A percentile compares a stretch with the other conserved stretches of the same genome.
Evolutionary conservation across 2,113 vertebrate species (phyloP).

Genomic region (Xiphias gladius): DNA sequence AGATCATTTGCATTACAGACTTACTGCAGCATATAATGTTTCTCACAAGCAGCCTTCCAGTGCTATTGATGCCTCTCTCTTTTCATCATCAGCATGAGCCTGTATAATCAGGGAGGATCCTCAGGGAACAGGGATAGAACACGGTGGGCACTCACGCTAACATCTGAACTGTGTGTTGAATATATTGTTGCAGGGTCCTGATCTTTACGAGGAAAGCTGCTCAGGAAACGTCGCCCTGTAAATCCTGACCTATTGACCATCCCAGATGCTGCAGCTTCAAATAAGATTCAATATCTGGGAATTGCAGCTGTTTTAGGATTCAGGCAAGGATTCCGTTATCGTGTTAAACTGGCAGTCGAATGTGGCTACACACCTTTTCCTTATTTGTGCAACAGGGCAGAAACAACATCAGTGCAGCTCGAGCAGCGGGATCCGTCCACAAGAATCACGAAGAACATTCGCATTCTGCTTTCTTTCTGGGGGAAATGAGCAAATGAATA

Average conservation of each 20-base stretch:
- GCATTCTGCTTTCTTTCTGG: background rate
- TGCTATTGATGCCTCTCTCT: background rate
- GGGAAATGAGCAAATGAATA: constrained; percentile 18
- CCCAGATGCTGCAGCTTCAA: background rate
- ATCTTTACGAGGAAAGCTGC: constrained; percentile 7
- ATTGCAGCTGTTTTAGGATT: background rate
- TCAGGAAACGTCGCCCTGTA: background rate
- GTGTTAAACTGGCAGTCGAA: background rate
- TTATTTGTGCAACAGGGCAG: background rate
- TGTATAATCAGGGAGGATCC: background rate
- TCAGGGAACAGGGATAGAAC: background rate
- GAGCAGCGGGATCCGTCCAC: background rate
- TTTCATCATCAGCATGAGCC: background rate
- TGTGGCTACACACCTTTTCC: background rate
- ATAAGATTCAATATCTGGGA: background rate
- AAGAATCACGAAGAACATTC: background rate
- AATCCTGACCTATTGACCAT: constrained; percentile 9
- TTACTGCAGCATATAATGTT: constrained; percentile 3
- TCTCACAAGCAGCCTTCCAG: background rate
- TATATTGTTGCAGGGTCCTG: constrained; percentile 1
- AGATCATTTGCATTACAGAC: constrained; percentile 26
- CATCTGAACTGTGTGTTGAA: background rate
- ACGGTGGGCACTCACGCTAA: no score
- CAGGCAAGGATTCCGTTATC: background rate
- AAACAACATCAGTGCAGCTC: background rate